Evolutionary conservation across 2,797 vertebrate species (phyloP).

Genomic region (Pipistrellus pygmaeus): DNA sequence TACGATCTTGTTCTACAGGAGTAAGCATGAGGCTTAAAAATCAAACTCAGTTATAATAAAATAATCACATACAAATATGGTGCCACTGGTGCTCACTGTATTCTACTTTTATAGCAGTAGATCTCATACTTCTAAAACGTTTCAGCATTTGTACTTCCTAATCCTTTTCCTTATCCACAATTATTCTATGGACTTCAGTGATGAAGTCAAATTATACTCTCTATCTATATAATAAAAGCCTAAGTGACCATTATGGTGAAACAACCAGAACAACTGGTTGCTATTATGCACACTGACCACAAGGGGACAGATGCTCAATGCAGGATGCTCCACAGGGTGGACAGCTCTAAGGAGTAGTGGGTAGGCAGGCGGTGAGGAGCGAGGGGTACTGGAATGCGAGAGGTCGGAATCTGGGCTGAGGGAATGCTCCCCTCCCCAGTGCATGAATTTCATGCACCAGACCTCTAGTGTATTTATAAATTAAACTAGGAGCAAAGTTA

Average conservation of each 20-base stretch:
- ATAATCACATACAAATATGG: neutral
- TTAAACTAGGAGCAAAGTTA: neutral
- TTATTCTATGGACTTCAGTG: conserved; percentile 14
- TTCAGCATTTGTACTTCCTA: conserved; percentile 21
- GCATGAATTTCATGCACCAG: no score
- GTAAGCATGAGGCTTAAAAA: neutral
- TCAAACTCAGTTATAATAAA: neutral
- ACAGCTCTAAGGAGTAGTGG: no score
- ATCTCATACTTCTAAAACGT: neutral
- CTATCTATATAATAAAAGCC: neutral
- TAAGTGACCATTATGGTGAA: no score
- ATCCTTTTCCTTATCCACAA: neutral
- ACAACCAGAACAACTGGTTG: no score
- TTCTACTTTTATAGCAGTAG: neutral
- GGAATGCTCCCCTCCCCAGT: no score
- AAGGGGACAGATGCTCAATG: no score
- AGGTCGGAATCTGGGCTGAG: no score
- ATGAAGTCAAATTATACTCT: neutral
- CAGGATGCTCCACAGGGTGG: no score
- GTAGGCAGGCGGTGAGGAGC: no score
- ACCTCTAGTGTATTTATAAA: conserved; percentile 3
- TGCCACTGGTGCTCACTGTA: neutral
- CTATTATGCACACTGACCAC: no score
- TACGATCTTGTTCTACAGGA: neutral
- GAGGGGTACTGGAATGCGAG: no score